Percentiles rank a stretch among this genome's conserved stretches.
Evolutionary conservation across 1,140 invertebrate species (phyloP).

Genomic region (Caerostris extrusa): DNA sequence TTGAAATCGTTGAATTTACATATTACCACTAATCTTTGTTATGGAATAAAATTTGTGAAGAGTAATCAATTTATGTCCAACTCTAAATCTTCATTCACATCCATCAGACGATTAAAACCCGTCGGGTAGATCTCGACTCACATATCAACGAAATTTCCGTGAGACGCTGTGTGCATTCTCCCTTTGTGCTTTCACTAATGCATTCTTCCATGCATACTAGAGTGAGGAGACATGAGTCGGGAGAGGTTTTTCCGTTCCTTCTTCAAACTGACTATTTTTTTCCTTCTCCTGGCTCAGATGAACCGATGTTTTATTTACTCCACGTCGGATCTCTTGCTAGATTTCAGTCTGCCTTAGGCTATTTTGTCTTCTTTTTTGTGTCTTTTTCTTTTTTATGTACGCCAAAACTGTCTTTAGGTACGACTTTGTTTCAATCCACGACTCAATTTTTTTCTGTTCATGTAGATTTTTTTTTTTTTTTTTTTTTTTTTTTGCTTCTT

Average conservation of each 20-base stretch:
- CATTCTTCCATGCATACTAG: constrained; percentile 71
- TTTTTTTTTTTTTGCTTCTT: neutral
- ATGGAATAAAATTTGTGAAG: neutral
- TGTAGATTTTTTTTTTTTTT: neutral
- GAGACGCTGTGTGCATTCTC: neutral
- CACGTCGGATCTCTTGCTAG: neutral
- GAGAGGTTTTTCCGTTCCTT: neutral
- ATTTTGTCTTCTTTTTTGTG: neutral
- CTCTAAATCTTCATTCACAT: constrained; percentile 29
- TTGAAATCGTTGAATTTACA: too few relatives aligned
- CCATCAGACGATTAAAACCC: constrained; percentile 69
- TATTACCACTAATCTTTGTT: too few relatives aligned
- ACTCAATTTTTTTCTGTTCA: too few relatives aligned
- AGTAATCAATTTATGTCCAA: constrained; percentile 48
- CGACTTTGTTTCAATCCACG: constrained; percentile 14
- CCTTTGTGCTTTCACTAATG: constrained; percentile 62
- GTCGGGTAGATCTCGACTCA: neutral
- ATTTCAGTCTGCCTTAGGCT: neutral
- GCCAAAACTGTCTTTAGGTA: neutral
- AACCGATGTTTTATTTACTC: constrained; percentile 17
- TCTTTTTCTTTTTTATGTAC: neutral
- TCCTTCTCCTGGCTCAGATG: neutral
- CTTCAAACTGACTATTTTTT: constrained; percentile 13
- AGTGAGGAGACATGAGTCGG: constrained; percentile 11
- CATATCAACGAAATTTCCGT: constrained; percentile 24